Evolutionary conservation across 1,140 invertebrate species (phyloP), one percentile per base, ranked within the genome.

Genomic region (Pteromalus puparum): DNA sequence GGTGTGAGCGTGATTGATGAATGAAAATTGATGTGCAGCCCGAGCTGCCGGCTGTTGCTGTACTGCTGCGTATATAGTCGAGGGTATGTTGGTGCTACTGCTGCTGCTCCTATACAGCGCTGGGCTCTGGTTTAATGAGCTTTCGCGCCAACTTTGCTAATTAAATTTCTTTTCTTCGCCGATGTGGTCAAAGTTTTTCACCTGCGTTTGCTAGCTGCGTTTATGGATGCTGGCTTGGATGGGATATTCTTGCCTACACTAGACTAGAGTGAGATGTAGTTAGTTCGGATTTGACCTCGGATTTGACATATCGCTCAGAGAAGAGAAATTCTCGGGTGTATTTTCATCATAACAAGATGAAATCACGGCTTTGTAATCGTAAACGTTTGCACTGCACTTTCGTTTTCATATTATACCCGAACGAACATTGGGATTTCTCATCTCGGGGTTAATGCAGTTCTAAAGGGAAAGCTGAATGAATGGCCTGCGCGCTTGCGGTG

Each of bases 1-100:
- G 21, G 10, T n/a, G 61, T 38, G 77, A 13, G 42, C 73, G 74
- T 28, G 81, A 80, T 70, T 81, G 79, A 81, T 81, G 68, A 81
- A 81, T 81, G 38, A 30, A 81, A 81, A 72, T 72, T 70, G n/a
- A 81, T 72, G 68, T 28, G 67, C 28, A 26, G n/a, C 30, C 21
- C 18, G 15, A 15, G 21, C 72, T 74, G 21, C 65, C 9, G 26
- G 24, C 26, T 68, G 7, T 24, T 12, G 65, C 24, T 26, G n/a
- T 10, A 42, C 65, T 18, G 65, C 10, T 10, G 26, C 65, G 65
- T 53, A 53, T 18, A 15, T 53, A 5, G 48, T 53, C 18, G 13
- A 15, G 48, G 48, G 48, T 53, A 18, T 21, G 48, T 18, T 53
- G 5, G 9, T 53, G 48, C 18, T 53, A 18, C 18, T 5, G 46